Evolutionary conservation across 2,797 vertebrate species (phyloP).

Genomic region (Labeo calbasu): DNA sequence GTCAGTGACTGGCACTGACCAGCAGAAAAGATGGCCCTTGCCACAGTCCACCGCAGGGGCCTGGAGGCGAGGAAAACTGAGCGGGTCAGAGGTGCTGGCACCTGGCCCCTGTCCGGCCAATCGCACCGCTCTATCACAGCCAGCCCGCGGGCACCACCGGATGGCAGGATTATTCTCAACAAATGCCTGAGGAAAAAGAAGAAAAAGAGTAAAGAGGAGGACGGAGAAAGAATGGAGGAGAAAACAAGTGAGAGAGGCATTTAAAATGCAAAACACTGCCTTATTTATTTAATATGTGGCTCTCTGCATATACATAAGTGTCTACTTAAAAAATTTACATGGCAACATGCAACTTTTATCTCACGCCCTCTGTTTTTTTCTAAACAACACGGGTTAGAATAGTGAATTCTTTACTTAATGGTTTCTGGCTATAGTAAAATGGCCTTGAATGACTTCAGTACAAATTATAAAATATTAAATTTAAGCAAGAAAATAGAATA

Average conservation of each 20-base stretch:
- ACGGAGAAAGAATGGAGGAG: neutral
- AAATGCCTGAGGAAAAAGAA: constrained; percentile 85
- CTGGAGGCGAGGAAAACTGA: constrained; percentile 89
- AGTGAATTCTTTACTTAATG: neutral
- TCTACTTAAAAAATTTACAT: neutral
- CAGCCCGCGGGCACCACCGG: constrained; percentile 95
- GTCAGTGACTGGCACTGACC: constrained; percentile 77
- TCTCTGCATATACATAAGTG: neutral
- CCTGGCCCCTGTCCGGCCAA: constrained; percentile 88
- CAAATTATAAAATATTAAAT: neutral
- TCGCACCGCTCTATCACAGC: constrained; percentile 95
- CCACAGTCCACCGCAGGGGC: constrained; percentile 98
- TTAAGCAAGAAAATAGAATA: neutral
- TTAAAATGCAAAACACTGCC: neutral
- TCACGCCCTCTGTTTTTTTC: neutral
- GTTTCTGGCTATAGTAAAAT: neutral
- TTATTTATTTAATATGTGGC: neutral
- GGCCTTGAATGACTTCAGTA: neutral
- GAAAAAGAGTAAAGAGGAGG: neutral
- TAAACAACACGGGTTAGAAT: neutral
- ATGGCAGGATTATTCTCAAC: constrained; percentile 99
- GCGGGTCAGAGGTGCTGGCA: constrained; percentile 83
- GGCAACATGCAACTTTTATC: neutral
- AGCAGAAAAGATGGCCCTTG: constrained; percentile 97
- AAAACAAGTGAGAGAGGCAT: neutral